These are phyloP conservation scores for Coregonus clupeaformis DNA, from an alignment of 2,113 vertebrate genomes.

Conservation along the genomic window DNA sequence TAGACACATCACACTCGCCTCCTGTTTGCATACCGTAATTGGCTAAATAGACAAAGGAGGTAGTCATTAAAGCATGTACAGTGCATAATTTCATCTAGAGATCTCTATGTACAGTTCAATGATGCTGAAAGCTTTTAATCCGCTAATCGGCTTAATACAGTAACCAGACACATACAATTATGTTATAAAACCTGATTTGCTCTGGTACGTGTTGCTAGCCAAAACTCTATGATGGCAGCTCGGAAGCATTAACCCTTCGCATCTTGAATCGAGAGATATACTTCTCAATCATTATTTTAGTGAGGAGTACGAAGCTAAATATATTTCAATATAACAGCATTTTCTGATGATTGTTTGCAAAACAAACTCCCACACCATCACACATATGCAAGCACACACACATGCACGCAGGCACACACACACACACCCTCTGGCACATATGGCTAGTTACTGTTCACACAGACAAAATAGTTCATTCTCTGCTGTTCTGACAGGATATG, in stretches of 20 bases:
- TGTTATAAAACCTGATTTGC: constrained; percentile 40
- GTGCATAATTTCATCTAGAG: constrained; percentile 49
- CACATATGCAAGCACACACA: constrained; percentile 1
- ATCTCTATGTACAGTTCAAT: constrained; percentile 46
- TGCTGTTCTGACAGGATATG: constrained; percentile 78
- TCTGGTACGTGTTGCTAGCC: neutral
- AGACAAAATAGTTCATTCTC: constrained; percentile 81
- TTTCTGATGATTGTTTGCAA: neutral
- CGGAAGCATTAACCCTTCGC: neutral
- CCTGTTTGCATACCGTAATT: constrained; percentile 45
- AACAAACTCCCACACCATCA: constrained; percentile 2
- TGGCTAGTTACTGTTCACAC: constrained; percentile 15
- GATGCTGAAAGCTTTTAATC: constrained; percentile 50
- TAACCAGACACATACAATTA: constrained; percentile 42
- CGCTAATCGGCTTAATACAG: constrained; percentile 30
- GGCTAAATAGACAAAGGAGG: constrained; percentile 28
- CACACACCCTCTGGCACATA: constrained; percentile 11
- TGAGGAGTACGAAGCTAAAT: too few species aligned
- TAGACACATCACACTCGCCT: neutral
- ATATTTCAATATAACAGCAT: too few species aligned
- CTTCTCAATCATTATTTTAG: neutral
- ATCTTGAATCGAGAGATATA: neutral
- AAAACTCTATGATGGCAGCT: neutral
- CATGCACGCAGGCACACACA: neutral
- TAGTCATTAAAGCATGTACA: constrained; percentile 44